Evolutionary conservation across 2,797 vertebrate species (phyloP).

Genomic region (Fundulus diaphanus): DNA sequence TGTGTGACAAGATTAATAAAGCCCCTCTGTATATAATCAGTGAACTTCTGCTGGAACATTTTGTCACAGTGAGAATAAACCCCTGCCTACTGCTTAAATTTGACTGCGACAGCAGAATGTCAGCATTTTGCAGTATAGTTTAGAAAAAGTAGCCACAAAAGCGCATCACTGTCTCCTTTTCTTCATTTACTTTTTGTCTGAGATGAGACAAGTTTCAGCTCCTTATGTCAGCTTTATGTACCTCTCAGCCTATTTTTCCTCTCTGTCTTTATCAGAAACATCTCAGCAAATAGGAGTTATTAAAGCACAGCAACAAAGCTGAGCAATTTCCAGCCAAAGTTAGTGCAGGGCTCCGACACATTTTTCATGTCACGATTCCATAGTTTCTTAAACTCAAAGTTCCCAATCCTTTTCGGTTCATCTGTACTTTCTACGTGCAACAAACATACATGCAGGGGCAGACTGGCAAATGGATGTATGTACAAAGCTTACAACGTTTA

Average conservation of each 20-base stretch:
- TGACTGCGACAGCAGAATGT: constrained; percentile 39
- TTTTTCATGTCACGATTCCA: background rate
- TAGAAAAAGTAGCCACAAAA: constrained; percentile 57
- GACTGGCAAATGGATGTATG: background rate
- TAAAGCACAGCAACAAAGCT: constrained; percentile 7
- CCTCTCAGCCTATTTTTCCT: constrained; percentile 30
- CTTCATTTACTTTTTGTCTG: constrained; percentile 20
- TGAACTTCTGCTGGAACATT: constrained; percentile 10
- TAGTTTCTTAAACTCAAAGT: background rate
- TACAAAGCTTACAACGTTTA: no score
- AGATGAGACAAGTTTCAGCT: constrained; percentile 37
- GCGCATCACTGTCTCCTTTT: constrained; percentile 41
- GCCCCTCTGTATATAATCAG: constrained; percentile 13
- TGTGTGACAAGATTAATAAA: constrained; percentile 22
- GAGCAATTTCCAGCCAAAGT: constrained; percentile 12
- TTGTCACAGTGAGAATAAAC: constrained; percentile 26
- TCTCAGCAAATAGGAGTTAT: constrained; percentile 31
- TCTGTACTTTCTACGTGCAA: background rate
- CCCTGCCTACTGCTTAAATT: constrained; percentile 29
- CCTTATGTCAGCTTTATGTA: constrained; percentile 51
- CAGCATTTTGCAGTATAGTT: constrained; percentile 39
- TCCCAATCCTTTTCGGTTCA: background rate
- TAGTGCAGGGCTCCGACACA: constrained; percentile 7
- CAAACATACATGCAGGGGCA: no score
- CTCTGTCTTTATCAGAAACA: constrained; percentile 46